Conservation (phyloP, 2,888 invertebrate species). For the Andrena marginata region DNA sequence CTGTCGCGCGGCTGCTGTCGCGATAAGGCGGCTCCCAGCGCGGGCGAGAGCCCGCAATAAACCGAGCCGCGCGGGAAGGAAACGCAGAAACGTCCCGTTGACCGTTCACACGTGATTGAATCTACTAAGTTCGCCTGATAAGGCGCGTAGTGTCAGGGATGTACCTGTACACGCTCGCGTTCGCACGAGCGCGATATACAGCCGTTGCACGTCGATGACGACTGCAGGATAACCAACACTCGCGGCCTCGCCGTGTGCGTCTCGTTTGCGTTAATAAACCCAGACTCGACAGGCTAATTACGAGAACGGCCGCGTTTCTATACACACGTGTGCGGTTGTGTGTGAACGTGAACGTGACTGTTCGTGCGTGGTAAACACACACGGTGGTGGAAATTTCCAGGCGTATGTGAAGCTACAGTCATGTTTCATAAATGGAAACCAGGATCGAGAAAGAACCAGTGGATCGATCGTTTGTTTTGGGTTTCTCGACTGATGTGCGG, state of each 20-base stretch:
- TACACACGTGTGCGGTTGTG: neutral
- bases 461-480: neutral
- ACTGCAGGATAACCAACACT: constrained; percentile 40
- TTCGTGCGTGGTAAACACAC: constrained; percentile 32
- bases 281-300: constrained; percentile 37
- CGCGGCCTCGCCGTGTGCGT: neutral
- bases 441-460: neutral
- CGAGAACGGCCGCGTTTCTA: constrained; percentile 2
- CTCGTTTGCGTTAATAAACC: constrained; percentile 42
- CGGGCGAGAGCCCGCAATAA: neutral
- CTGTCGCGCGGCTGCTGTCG: neutral
- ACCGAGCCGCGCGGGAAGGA: neutral
- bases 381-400: constrained; percentile 72
- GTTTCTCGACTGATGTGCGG: neutral
- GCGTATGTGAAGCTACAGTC: constrained; percentile 19
- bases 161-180: constrained; percentile 3
- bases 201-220: constrained; percentile 32
- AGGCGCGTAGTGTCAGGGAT: neutral
- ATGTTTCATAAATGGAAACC: constrained; percentile 4
- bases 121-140: constrained; percentile 22
- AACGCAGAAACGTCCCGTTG: constrained; percentile 25
- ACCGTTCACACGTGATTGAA: constrained; percentile 22
- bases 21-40: neutral
- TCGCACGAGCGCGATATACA: constrained; percentile 21
- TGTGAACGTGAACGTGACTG: neutral